Evolutionary conservation across 1,140 invertebrate genomes (phyloP), one percentile per base, ranked within the genome.

Genomic region (Andrena cerasifolii): DNA sequence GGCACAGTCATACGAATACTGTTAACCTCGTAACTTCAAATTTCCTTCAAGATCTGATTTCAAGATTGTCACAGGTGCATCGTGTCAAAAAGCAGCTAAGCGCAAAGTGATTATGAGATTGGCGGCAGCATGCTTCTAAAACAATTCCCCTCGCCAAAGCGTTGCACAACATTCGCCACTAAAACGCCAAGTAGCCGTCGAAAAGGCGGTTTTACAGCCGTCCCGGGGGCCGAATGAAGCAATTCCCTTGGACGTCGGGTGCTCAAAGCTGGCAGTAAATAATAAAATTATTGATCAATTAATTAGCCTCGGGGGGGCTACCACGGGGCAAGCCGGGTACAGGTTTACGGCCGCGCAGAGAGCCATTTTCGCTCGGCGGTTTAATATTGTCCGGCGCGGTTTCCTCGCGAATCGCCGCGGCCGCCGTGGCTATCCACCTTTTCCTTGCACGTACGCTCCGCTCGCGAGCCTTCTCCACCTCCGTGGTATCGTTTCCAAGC

Each of bases 401-500:
- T 54, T 28, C 43, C 58, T 21, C 59, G 61, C 72, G 76, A 81
- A 82, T 80, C 76, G 80, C 66, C 59, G 49, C 49, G 10, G 10
- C 36, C 36, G 36, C 33, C 49, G 78, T 59, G 59, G 43, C 10
- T 76, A 68, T 76, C 71, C 47, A 24, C 24, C 33, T 65, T 82
- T 75, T 78, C 80, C 66, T 63, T 45, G 54, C 61, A 21, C 21
- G 21, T 16, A 12, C 36, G 53, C 7, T n/a, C n/a, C 21, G 47
- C 16, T 12, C 43, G 51, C 31, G 63, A 36, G 65, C 75, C 47
- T 67, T 80, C 79, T 78, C 82, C 49, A 47, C 58, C 62, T 83
- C 76, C 73, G n/a, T n/a, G 53, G 61, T 82, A 74, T 83, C 80
- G 74, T 61, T 83, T 83, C 77, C 59, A 45, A 65, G 47, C 31